Base-by-base conservation (phyloP, 2,113 vertebrate genomes). In the Cettia cetti region DNA sequence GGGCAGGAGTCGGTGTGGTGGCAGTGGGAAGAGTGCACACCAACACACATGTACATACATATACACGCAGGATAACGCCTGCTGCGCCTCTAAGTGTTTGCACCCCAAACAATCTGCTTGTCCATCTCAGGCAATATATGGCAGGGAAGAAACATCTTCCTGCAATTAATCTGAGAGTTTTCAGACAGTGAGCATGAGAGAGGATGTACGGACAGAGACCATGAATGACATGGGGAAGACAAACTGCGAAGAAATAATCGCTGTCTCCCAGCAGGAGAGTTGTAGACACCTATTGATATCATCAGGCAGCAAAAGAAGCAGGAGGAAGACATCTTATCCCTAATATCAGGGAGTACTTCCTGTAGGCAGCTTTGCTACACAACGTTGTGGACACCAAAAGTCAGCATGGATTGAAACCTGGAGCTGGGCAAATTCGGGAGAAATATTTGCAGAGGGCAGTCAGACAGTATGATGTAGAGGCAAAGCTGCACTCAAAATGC, bases 31-130 rank as follows among this genome's bases (percentile, higher is more conserved):
- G n/a, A 15, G 4, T 3, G 3, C 8, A 3, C 40, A 15, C 10
- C 19, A 13, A 23, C 21, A 50, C 10, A 37, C 3, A 33, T 3
- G 27, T 2, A 17, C 0, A 0, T 6, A 27, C 3, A 13, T 2
- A 14, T 1, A n/a, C 7, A 7, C 10, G 12, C 0, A 0, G 40
- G 31, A 4, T 52, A 47, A 69, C 17, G 21, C 24, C 16, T 12
- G 24, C 24, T 24, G 52, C 30, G 11, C 18, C 31, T 24, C 16
- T 6, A 6, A 21, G 8, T 35, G 14, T 60, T 66, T 68, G 40
- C 57, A 60, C 33, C 33, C 53, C 59, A 61, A 40, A 45, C 28
- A 54, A 15, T 31, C 26, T 81, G 13, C 13, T 22, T 42, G 31
- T 70, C 31, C 39, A 11, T 21, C 83, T 70, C 21, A 15, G 33